Evolutionary conservation across 2,113 vertebrate genomes (phyloP).

Genomic region (Oxyruncus cristatus): DNA sequence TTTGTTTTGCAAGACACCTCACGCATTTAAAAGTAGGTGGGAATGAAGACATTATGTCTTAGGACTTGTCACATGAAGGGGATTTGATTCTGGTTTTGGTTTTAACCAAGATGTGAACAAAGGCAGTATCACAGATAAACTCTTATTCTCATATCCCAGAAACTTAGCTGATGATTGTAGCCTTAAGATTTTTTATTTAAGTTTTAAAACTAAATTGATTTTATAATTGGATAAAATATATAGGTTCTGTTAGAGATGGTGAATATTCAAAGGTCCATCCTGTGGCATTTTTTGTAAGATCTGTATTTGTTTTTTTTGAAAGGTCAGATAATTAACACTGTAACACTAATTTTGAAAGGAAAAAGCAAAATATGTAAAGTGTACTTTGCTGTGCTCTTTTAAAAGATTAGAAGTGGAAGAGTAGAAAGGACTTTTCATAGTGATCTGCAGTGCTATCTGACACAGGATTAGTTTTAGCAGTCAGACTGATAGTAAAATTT

Average conservation of each 20-base stretch:
- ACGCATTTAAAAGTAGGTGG: not conserved
- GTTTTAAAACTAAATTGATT: not conserved
- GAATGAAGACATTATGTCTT: not conserved
- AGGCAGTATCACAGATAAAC: not conserved
- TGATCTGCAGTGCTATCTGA: not conserved
- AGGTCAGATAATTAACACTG: not conserved
- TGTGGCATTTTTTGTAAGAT: not conserved
- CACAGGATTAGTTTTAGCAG: not conserved
- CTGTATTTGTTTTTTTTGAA: not conserved
- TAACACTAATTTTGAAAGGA: not conserved
- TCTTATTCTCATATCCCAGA: not conserved
- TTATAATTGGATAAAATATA: not conserved
- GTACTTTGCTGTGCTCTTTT: not conserved
- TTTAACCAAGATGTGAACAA: not conserved
- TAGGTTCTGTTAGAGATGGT: not conserved
- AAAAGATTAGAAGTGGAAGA: not conserved
- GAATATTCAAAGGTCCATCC: not conserved
- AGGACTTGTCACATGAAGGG: not conserved
- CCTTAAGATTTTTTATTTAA: not conserved
- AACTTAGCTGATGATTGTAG: not conserved
- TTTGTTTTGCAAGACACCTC: not conserved
- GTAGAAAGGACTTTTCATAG: not conserved
- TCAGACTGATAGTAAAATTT: not conserved
- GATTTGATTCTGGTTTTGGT: not conserved
- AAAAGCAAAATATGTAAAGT: not conserved